Conservation (phyloP, 2,797 vertebrate genomes). For the Bovichtus diacanthus region DNA sequence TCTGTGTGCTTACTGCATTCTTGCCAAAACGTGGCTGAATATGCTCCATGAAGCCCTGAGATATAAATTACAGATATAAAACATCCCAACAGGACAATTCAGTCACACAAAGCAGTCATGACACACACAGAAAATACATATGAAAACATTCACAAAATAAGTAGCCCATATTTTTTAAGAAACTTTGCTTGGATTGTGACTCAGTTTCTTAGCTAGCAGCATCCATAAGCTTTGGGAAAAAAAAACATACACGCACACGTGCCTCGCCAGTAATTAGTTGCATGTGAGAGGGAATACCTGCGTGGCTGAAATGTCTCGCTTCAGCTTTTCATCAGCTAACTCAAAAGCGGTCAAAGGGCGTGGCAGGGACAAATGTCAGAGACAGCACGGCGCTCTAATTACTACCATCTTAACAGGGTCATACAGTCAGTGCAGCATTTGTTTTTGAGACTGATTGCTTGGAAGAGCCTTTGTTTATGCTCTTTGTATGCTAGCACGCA, state of each 20-base stretch:
- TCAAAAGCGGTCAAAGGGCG: conserved; percentile 63
- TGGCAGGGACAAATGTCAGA: conserved; percentile 65
- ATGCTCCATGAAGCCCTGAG: too few relatives aligned
- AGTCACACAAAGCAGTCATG: conserved; percentile 1
- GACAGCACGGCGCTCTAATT: conserved; percentile 65
- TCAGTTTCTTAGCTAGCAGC: neutral
- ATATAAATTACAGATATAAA: neutral
- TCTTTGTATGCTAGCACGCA: conserved; percentile 32
- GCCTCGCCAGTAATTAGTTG: conserved; percentile 28
- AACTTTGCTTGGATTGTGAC: neutral
- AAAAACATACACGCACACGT: conserved; percentile 7
- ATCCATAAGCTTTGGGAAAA: conserved; percentile 5
- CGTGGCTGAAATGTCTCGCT: conserved; percentile 57
- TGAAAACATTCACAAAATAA: neutral
- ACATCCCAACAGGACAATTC: neutral
- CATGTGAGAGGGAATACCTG: conserved; percentile 41
- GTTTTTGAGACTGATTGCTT: conserved; percentile 54
- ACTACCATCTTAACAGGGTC: conserved; percentile 48
- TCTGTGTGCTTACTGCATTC: neutral
- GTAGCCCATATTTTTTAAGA: neutral
- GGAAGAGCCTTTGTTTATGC: conserved; percentile 54
- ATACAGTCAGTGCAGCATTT: conserved; percentile 33
- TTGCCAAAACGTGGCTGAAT: neutral
- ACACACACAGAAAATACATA: neutral
- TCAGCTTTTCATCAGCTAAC: conserved; percentile 70